Conservation (phyloP, 2,113 vertebrate species). For the Aspidoscelis tigris region DNA sequence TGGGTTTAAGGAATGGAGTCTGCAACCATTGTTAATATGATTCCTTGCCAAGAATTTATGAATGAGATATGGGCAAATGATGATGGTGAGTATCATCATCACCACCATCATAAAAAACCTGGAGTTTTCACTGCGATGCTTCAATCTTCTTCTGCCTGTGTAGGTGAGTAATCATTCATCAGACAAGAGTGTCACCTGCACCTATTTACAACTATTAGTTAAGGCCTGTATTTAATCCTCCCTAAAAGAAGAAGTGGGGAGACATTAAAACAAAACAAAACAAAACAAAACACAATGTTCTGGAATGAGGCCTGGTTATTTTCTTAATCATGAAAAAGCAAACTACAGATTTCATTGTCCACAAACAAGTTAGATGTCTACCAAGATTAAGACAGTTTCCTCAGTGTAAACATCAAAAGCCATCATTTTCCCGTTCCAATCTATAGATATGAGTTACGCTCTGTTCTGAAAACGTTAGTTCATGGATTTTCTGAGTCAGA, state of each 20-base stretch:
- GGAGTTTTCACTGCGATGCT: conserved; percentile 5
- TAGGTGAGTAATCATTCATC: background rate
- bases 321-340: conserved; percentile 58
- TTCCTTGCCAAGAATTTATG: background rate
- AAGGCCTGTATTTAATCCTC: background rate
- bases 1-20: too few species aligned
- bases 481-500: conserved; percentile 74
- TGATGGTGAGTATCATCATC: too few species aligned
- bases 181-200: background rate
- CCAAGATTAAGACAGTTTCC: conserved; percentile 46
- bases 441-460: conserved; percentile 59
- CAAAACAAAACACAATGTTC: too few species aligned
- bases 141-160: background rate
- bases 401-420: conserved; percentile 45
- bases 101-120: background rate
- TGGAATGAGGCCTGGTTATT: conserved; percentile 34
- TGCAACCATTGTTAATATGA: too few species aligned
- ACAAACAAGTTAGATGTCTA: conserved; percentile 63
- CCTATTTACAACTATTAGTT: background rate
- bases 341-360: conserved; percentile 67
- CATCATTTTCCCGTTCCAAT: conserved; percentile 13
- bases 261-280: background rate
- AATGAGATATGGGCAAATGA: too few species aligned
- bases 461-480: conserved; percentile 48
- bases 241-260: background rate